phyloP scores from a whole-genome alignment of 2,888 invertebrate genomes.

The Caenorhabditis macrosperma region DNA sequence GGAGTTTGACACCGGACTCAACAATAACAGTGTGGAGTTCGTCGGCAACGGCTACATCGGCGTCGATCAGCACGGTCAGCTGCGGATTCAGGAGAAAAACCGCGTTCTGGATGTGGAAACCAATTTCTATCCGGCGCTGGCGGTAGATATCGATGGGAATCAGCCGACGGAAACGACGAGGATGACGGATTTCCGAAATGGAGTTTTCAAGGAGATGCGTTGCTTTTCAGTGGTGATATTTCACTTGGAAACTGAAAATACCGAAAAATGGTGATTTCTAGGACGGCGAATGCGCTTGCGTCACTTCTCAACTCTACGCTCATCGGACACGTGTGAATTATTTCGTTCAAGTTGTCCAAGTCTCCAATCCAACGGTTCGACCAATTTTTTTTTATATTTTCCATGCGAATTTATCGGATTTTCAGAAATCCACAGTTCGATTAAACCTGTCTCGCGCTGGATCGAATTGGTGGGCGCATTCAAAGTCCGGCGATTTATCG shows the following conservation, averaged over 20 bases:
- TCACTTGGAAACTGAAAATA: background rate
- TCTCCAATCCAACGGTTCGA: slow-evolving; percentile 74
- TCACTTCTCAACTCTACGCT: slow-evolving; percentile 66
- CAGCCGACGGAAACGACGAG: slow-evolving; percentile 31
- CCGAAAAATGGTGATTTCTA: slow-evolving; percentile 21
- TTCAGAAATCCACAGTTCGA: slow-evolving; percentile 55
- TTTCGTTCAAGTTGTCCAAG: slow-evolving; percentile 70
- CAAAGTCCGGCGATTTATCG: slow-evolving; percentile 33
- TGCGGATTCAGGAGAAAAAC: slow-evolving; percentile 50
- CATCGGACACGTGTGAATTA: slow-evolving; percentile 71
- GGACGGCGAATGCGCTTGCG: slow-evolving; percentile 74
- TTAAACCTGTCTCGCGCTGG: slow-evolving; percentile 21
- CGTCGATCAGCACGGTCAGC: slow-evolving; percentile 66
- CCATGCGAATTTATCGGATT: background rate
- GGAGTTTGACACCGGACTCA: slow-evolving; percentile 59
- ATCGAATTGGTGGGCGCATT: slow-evolving; percentile 53
- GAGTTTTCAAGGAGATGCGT: slow-evolving; percentile 52
- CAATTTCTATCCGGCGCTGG: slow-evolving; percentile 54
- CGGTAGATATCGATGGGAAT: slow-evolving; percentile 33
- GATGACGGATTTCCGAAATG: slow-evolving; percentile 63
- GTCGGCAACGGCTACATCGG: slow-evolving; percentile 76
- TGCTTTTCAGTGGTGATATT: slow-evolving; percentile 59
- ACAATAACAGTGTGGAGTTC: slow-evolving; percentile 67
- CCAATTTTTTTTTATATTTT: background rate
- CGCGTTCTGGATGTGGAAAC: slow-evolving; percentile 54